A percentile compares a stretch with the other conserved stretches of the same genome.
Evolutionary conservation across 2,888 invertebrate species (phyloP).

Genomic region (Phalangium opilio): DNA sequence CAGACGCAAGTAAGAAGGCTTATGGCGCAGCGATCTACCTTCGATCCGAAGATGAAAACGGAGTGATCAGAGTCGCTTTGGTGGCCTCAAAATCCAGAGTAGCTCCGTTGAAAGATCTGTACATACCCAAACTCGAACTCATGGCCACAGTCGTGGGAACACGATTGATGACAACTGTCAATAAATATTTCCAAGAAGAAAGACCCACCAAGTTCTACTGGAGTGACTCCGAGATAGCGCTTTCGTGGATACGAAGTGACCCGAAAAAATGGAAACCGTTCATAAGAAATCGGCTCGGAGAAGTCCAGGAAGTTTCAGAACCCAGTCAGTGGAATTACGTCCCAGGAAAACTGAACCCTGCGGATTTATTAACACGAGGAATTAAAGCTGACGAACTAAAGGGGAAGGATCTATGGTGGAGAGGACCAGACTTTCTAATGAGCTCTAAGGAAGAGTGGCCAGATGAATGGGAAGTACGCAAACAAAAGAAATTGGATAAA

Average conservation of each 20-base stretch:
- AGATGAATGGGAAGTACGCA: not conserved
- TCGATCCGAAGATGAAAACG: slow-evolving; percentile 1
- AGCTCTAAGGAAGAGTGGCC: not conserved
- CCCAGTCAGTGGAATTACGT: slow-evolving; percentile 20
- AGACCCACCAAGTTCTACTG: slow-evolving; percentile 6
- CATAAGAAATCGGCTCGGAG: slow-evolving; percentile 21
- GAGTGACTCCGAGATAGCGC: slow-evolving; percentile 17
- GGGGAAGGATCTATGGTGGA: slow-evolving; percentile 18
- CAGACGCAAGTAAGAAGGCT: slow-evolving; percentile 19
- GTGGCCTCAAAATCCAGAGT: slow-evolving; percentile 8
- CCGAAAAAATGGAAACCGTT: slow-evolving; percentile 18
- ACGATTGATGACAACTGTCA: not conserved
- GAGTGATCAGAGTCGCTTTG: slow-evolving; percentile 10
- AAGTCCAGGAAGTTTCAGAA: slow-evolving; percentile 16
- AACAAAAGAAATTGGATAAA: too few species aligned
- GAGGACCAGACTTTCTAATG: slow-evolving; percentile 20
- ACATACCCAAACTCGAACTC: slow-evolving; percentile 21
- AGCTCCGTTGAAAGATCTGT: slow-evolving; percentile 18
- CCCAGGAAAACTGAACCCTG: slow-evolving; percentile 22
- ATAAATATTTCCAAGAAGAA: slow-evolving; percentile 2
- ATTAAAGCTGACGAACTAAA: slow-evolving; percentile 9
- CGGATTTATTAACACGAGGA: slow-evolving; percentile 23
- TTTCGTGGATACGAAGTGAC: slow-evolving; percentile 19
- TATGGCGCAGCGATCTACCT: slow-evolving; percentile 20
- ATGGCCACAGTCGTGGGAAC: slow-evolving; percentile 11